Evolutionary conservation across 1,140 invertebrate genomes (phyloP), one percentile per base, ranked within the genome.

Genomic region (Aphaenogaster ashmeadi): DNA sequence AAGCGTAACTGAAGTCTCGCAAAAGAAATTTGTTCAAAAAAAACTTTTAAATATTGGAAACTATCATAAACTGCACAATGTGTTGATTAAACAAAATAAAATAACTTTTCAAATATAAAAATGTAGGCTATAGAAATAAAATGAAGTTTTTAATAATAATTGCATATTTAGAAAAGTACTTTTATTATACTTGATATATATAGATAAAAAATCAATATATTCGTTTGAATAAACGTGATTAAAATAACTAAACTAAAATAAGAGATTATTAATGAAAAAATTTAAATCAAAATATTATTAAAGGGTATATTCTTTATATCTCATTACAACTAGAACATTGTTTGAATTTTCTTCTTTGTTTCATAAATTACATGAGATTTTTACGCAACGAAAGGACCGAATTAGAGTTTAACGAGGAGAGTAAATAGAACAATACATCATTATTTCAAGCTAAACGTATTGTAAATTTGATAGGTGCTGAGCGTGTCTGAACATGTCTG

Each of bases 391-490:
- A 15, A 72, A 81, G 60, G 56, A 67, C 13, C 8, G 15, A 74
- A 69, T 33, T 1, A 50, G 0, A 52, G 52, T 0, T 66, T 60
- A 54, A 62, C 33, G 13, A 47, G 38, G 13, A 36, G 27, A n/a
- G 5, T 18, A 27, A 0, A 27, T 6, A 18, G 54, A 80, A 89
- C 44, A 88, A 86, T 88, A 47, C n/a, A 11, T 66, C 36, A 44
- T 80, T 67, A 36, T 52, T 60, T 71, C 27, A n/a, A 21, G 0
- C 2, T 41, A 18, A 77, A 54, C 2, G 8, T 33, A 56, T 66
- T 47, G 9, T 62, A 79, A 74, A 89, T 80, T 58, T 50, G 36
- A 2, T 56, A 33, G 21, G 47, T 18, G 78, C 50, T 88, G 66
- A 88, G 67, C 41, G 54, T 27, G 27, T 27, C n/a, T n/a, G n/a